These are phyloP conservation scores for Neotoxoptera formosana DNA, from an alignment of 1,140 invertebrate species.

Conservation along the genomic window DNA sequence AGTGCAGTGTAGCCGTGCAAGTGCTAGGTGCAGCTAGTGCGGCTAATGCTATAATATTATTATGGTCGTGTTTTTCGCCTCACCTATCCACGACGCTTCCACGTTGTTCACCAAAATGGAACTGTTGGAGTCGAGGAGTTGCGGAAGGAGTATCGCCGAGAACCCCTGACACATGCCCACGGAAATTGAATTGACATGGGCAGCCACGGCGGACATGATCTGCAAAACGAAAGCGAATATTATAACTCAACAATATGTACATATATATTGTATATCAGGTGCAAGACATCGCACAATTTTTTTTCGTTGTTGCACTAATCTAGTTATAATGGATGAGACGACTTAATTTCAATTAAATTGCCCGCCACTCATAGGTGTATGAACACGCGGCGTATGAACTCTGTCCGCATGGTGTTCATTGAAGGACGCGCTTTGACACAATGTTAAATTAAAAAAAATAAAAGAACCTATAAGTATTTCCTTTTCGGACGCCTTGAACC, in stretches of 20 bases:
- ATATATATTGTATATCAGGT: neutral
- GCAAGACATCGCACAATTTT: neutral
- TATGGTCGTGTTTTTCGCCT: conserved; percentile 60
- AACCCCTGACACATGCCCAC: conserved; percentile 78
- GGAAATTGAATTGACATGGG: conserved; percentile 77
- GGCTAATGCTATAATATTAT: neutral
- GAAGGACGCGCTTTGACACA: conserved; percentile 44
- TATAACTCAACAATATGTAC: neutral
- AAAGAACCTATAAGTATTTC: conserved; percentile 35
- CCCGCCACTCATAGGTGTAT: neutral
- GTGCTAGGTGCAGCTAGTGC: too few species aligned
- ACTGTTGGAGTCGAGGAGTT: conserved; percentile 65
- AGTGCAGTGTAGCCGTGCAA: neutral
- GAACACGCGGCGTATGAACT: conserved; percentile 20
- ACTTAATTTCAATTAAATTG: conserved; percentile 53
- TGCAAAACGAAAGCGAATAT: conserved; percentile 62
- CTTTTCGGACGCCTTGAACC: conserved; percentile 54
- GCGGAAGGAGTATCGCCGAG: conserved; percentile 76
- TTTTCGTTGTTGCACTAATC: conserved; percentile 7
- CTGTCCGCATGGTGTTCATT: conserved; percentile 54
- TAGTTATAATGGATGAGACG: conserved; percentile 46
- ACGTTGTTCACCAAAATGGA: conserved; percentile 67
- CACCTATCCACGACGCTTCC: conserved; percentile 76
- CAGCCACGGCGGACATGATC: conserved; percentile 74
- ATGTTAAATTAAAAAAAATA: conserved; percentile 41